Percentiles rank a stretch among this genome's conserved stretches.
These are phyloP conservation scores for Apomyelois bistriatella DNA, from an alignment of 2,888 invertebrate genomes.

Conservation along the genomic window DNA sequence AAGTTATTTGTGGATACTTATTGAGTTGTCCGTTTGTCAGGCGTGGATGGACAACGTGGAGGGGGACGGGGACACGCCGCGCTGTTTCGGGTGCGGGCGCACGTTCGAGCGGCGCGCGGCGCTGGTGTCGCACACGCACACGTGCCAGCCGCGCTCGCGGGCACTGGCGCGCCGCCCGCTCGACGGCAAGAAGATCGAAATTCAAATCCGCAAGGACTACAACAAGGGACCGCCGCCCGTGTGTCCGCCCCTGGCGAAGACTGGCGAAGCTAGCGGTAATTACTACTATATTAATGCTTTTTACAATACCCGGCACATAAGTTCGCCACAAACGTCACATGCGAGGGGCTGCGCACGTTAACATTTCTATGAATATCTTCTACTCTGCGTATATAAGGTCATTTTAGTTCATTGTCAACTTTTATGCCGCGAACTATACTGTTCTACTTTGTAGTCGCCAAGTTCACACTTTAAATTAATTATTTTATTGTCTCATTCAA, in stretches of 20 bases:
- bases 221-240: constrained; percentile 45
- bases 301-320: too few species aligned
- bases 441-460: too few species aligned
- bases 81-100: constrained; percentile 85
- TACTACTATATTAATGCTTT: neutral
- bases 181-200: constrained; percentile 59
- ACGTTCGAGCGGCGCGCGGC: constrained; percentile 87
- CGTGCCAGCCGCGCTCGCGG: constrained; percentile 79
- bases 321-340: too few species aligned
- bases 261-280: constrained; percentile 22
- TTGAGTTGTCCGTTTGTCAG: constrained; percentile 41
- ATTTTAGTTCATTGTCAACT: too few species aligned
- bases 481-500: too few species aligned
- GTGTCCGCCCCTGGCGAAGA: constrained; percentile 29
- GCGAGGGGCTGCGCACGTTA: too few species aligned
- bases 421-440: too few species aligned
- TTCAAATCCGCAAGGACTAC: constrained; percentile 70
- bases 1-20: too few species aligned
- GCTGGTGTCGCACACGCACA: constrained; percentile 84
- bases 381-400: too few species aligned
- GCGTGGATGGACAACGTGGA: constrained; percentile 84
- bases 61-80: constrained; percentile 79
- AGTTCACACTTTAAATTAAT: too few species aligned
- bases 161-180: constrained; percentile 39
- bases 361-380: too few species aligned